Evolutionary conservation across 2,888 invertebrate species (phyloP).

Genomic region (Baronia brevicornis): DNA sequence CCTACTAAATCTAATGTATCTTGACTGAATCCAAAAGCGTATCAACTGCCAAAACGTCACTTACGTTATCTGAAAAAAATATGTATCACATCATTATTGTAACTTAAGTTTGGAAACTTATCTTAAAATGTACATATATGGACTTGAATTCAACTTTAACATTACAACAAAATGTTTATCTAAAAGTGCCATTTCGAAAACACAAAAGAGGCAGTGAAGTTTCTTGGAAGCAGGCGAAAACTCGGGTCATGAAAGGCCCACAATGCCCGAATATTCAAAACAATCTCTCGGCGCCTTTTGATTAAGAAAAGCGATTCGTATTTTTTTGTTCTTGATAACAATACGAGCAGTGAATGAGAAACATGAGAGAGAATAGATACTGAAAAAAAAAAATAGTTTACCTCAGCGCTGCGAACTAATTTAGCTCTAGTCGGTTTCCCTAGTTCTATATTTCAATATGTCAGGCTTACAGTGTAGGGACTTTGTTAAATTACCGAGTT

Average conservation of each 20-base stretch:
- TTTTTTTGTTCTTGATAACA: conserved; percentile 40
- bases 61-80: too few relatives aligned
- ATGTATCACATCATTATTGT: too few relatives aligned
- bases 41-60: too few relatives aligned
- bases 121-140: too few relatives aligned
- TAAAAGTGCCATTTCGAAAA: too few relatives aligned
- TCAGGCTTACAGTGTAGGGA: conserved; percentile 13
- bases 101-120: too few relatives aligned
- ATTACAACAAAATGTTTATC: too few relatives aligned
- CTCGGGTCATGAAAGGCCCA: conserved; percentile 25
- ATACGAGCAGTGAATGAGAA: conserved; percentile 27
- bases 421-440: conserved; percentile 2
- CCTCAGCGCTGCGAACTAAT: not conserved
- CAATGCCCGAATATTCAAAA: conserved; percentile 45
- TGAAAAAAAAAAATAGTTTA: too few relatives aligned
- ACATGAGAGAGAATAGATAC: conserved; percentile 18
- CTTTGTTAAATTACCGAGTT: conserved; percentile 37
- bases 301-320: conserved; percentile 43
- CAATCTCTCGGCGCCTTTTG: conserved; percentile 33
- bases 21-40: too few relatives aligned
- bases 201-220: too few relatives aligned
- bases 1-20: too few relatives aligned
- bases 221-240: conserved; percentile 23
- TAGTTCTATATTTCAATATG: conserved; percentile 12
- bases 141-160: too few relatives aligned